These are phyloP conservation scores for Sebastes cheni DNA, from an alignment of 2,797 vertebrate genomes.

Conservation along the genomic window DNA sequence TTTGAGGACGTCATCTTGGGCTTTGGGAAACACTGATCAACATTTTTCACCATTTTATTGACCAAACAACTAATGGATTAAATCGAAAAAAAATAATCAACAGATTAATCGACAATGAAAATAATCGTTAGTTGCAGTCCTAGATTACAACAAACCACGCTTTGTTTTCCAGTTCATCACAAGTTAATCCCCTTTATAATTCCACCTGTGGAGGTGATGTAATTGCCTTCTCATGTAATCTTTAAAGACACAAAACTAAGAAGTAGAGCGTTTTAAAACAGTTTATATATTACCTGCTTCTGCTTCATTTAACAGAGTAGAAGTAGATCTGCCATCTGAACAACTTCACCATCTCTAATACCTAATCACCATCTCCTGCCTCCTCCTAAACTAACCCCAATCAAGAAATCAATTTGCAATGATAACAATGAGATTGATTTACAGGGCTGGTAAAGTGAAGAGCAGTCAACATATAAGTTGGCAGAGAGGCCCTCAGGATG, in stretches of 20 bases:
- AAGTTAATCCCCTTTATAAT: not conserved
- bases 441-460: slow-evolving; percentile 64
- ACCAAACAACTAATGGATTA: not conserved
- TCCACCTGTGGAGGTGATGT: not conserved
- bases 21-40: not conserved
- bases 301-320: slow-evolving; percentile 49
- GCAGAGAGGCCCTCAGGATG: slow-evolving; percentile 83
- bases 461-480: slow-evolving; percentile 62
- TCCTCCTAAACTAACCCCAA: slow-evolving; percentile 28
- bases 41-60: not conserved
- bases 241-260: not conserved
- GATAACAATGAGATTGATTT: slow-evolving; percentile 70
- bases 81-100: not conserved
- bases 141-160: not conserved
- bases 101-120: too few species aligned
- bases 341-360: slow-evolving; percentile 26
- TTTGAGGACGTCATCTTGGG: not conserved
- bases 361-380: slow-evolving; percentile 26
- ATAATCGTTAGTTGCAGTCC: too few species aligned
- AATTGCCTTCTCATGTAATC: not conserved
- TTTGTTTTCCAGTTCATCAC: not conserved
- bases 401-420: slow-evolving; percentile 4
- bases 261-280: not conserved
- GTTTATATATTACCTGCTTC: slow-evolving; percentile 11
- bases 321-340: slow-evolving; percentile 37